Evolutionary conservation across 2,797 vertebrate genomes (phyloP), one percentile per base, ranked within the genome.

Genomic region (Smutsia gigantea): DNA sequence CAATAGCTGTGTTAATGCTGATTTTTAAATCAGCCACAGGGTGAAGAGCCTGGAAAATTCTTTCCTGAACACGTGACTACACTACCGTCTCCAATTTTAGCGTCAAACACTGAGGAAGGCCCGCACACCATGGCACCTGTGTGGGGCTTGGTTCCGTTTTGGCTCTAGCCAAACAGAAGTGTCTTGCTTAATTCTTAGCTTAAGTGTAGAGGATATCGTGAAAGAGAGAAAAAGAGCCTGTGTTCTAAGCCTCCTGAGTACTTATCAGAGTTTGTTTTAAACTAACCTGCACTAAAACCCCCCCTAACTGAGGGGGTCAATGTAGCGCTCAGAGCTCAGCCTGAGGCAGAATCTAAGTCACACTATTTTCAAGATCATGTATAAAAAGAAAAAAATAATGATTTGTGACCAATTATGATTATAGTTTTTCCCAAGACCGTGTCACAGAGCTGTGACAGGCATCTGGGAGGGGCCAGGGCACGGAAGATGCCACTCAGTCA

Each of bases 381-480:
- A 51, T 74, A 51, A 55, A 66, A 68, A 87, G 51, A 49, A 61
- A 68, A 46, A 92, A 68, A 83, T 39, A 71, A 78, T 3, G 51
- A 18, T 81, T 19, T 71, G 39, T 94, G 53, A 91, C 93, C 89
- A 64, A 72, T 78, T 51, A 18, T 37, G 39, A 71, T 87, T 18
- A 37, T 42, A n/a, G n/a, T 53, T 72, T 83, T 66, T 78, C 74
- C 64, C 81, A 87, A 94, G 66, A 81, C 66, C 37, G 10, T 68
- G 37, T 72, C 42, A 69, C 91, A 87, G 84, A 95, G 42, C 94
- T 96, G 77, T 74, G 85, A 94, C 97, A 96, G 95, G 97, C 93
- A 63, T 71, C 84, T 79, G 53, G 59, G 69, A 92, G 87, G 95
- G 93, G 96, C 97, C 97, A 97, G 95, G 78, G 79, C 93, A 78